Evolutionary conservation across 2,113 vertebrate genomes (phyloP), one percentile per base, ranked within the genome.

Genomic region (Salvator merianae): DNA sequence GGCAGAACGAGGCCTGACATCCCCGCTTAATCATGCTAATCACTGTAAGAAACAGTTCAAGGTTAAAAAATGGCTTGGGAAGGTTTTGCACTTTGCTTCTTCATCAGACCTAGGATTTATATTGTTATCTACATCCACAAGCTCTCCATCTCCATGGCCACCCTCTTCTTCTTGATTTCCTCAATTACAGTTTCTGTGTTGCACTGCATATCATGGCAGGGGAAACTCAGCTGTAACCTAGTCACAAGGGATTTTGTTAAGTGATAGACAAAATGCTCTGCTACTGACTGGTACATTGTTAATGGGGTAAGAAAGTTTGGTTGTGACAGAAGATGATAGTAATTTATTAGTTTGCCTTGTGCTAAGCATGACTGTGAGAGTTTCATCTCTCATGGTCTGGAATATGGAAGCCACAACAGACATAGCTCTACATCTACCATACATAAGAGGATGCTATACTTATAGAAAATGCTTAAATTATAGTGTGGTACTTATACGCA

Each of bases 11-110:
- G 55, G 20, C 68, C 83, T 65, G 75, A 71, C 66, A 78, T 66
- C 55, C 43, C 32, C 36, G 77, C 70, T 85, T 79, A 50, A 85
- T 85, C 69, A 85, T 36, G 59, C 55, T 79, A 85, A 85, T 85
- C 83, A 73, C n/a, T 68, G 40, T 72, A 50, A n/a, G 82, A 50
- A 83, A 83, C 59, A 81, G 71, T 43, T 79, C n/a, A 34, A 65
- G 69, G n/a, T 79, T 65, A 55, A 32, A 53, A 85, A 85, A 79
- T 73, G 68, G 68, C 77, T 82, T 43, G 55, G 55, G 36, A 82
- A 74, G 70, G 70, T 10, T 65, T 63, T 72, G 38, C 63, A 63
- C 18, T 34, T 50, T 43, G 36, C 68, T 65, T 62, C 55, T 50
- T 69, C 69, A 47, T 79, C 40, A 72, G 62, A 43, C 55, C n/a